phyloP scores from a whole-genome alignment of 2,888 invertebrate species.

The Apotomis capreana region DNA sequence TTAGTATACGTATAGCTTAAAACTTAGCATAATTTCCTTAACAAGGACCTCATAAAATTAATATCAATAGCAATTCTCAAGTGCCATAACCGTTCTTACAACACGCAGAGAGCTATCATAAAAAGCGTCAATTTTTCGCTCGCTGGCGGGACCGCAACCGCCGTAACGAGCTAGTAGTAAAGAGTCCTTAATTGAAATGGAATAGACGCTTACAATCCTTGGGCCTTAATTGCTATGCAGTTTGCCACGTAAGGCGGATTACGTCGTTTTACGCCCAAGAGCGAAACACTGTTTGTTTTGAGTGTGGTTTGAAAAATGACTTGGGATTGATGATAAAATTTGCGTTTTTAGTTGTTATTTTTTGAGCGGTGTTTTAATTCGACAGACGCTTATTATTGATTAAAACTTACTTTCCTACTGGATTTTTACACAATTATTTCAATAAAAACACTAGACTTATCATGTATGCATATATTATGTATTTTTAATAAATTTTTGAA shows the following conservation, averaged over 20 bases:
- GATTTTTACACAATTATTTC: too few species aligned
- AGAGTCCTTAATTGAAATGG: slow-evolving; percentile 64
- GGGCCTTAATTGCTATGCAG: slow-evolving; percentile 59
- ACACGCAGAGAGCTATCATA: background rate
- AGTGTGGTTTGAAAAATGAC: too few species aligned
- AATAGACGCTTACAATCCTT: slow-evolving; percentile 59
- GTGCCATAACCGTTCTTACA: background rate
- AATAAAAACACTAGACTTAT: too few species aligned
- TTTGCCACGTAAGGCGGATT: slow-evolving; percentile 54
- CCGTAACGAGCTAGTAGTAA: slow-evolving; percentile 56
- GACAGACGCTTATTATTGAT: too few species aligned
- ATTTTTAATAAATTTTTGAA: too few species aligned
- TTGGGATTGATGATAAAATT: too few species aligned
- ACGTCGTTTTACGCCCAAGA: slow-evolving; percentile 17
- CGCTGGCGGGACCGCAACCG: slow-evolving; percentile 43
- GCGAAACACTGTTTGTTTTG: background rate
- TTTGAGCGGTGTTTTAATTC: too few species aligned
- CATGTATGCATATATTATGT: too few species aligned
- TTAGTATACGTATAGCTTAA: too few species aligned
- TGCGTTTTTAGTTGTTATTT: too few species aligned
- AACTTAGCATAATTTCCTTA: background rate
- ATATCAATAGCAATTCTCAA: background rate
- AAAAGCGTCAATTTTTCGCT: slow-evolving; percentile 23
- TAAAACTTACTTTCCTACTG: too few species aligned
- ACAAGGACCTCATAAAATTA: background rate